Base-by-base conservation (phyloP, 2,113 vertebrate genomes). In the Pseudolaguvia tuberculata region DNA sequence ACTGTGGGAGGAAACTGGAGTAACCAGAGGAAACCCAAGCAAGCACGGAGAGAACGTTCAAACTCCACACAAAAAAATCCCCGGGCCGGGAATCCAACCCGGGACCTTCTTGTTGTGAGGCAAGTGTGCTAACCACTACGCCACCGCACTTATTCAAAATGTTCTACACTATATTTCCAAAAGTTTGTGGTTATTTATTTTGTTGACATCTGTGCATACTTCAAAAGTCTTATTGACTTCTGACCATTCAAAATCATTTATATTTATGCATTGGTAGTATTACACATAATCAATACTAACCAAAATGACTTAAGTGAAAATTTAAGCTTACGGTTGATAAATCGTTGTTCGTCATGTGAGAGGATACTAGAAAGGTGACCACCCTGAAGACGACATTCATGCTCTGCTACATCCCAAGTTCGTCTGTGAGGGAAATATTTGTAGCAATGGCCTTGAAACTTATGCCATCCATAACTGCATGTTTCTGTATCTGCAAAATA, bases 361-460 rank as follows among this genome's bases (percentile, higher is more conserved):
- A 95, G 81, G 81, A 99, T 92, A 87, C 97, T 99, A 10, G 92
- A 90, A 51, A 99, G 89, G 77, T 99, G 96, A 20, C 94, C 94
- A 0, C 96, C 95, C 56, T 95, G 93, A 11, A 99, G 89, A 7
- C 96, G 95, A 50, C 97, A 99, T n/a, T 99, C 97, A 78, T 92
- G 85, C 79, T 99, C 97, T 0, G 97, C 97, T 0, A 93, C 91
- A 47, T 99, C 97, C 97, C 97, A 99, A 0, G 91, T 94, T 68
- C 92, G 94, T 2, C 96, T 92, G 21, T 95, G 91, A 3, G 94
- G 94, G 10, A 94, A 93, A 85, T 96, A 95, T 78, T 93, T 97
- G 88, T 98, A 99, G 88, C 97, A 99, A 69, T 98, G 94, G 11
- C 97, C 95, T 80, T 99, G 96, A 84, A 97, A 99, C 79, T 99